Evolutionary conservation across 2,797 vertebrate genomes (phyloP), one percentile per base, ranked within the genome.

Genomic region (Smutsia temminckii): DNA sequence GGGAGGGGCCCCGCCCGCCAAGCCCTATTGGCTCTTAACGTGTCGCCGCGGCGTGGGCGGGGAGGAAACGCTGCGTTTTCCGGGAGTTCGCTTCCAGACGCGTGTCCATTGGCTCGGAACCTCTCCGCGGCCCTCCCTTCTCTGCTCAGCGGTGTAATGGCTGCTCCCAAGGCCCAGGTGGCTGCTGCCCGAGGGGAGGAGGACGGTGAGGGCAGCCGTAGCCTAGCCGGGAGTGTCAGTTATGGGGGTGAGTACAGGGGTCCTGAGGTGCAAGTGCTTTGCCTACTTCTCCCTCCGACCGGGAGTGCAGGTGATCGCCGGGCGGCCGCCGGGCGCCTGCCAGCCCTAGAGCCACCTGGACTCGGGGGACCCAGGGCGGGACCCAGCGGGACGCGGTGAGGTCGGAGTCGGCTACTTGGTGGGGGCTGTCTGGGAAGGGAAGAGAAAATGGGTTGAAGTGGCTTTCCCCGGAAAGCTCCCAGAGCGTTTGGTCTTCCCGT

Each of bases 161-260:
- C 97, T 83, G 96, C 97, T 57, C 10, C 80, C 6, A 1, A 61
- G 46, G 84, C 79, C 9, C 79, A 0, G 29, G 85, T 57, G 66
- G n/a, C 29, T 93, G 55, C 34, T 12, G 16, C 18, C 2, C 6
- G 18, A 55, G 37, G 5, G 8, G 42, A 63, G 34, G 85, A 79
- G 46, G 40, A 23, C 20, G 2, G 21, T 14, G 23, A 29, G 34
- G 27, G 49, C 46, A 27, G 21, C 51, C 5, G 16, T 32, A 1
- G 42, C 34, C 14, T 46, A 68, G 9, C 59, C 5, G 2, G 3
- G 5, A 20, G 6, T 55, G 37, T 66, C 21, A 51, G 53, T 53
- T 14, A 23, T 79, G 96, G 93, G 29, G 93, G 97, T 97, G 85
- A 97, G 97, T 95, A 69, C 5, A 6, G 59, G 53, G 69, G 75